phyloP scores from a whole-genome alignment of 2,113 vertebrate genomes.

The Taxidea taxus region DNA sequence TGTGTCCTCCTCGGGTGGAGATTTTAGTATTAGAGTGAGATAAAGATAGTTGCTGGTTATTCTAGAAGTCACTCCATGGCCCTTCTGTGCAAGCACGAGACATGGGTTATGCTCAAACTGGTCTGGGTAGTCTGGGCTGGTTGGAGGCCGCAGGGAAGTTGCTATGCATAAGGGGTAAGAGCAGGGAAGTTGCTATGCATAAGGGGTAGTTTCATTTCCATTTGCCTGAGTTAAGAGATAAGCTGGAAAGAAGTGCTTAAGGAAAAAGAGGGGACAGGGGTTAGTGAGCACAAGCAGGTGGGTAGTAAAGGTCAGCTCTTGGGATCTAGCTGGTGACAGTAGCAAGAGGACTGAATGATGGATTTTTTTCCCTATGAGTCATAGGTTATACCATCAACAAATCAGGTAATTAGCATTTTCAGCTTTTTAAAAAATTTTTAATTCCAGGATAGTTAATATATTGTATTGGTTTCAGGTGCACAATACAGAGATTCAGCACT shows the following conservation, averaged over 20 bases:
- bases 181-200: background rate
- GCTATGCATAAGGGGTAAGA: background rate
- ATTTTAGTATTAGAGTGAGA: background rate
- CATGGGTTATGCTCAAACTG: background rate
- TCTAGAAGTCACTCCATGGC: background rate
- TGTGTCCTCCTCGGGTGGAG: background rate
- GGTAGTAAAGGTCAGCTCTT: background rate
- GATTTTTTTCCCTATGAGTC: background rate
- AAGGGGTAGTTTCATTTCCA: background rate
- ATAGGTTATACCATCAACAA: background rate
- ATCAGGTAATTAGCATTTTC: background rate
- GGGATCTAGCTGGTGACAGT: background rate
- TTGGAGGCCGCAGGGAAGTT: background rate
- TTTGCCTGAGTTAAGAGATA: background rate
- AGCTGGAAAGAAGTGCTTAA: background rate
- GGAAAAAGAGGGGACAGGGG: background rate
- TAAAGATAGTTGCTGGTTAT: background rate
- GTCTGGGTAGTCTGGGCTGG: background rate
- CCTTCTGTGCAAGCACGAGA: background rate
- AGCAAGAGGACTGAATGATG: background rate
- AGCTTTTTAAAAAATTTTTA: background rate
- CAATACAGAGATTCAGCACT: too few relatives aligned
- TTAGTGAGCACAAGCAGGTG: background rate
- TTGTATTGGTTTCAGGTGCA: too few relatives aligned
- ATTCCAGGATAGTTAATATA: too few relatives aligned